phyloP scores from a whole-genome alignment of 2,797 vertebrate species.

The Danio aesculapii region DNA sequence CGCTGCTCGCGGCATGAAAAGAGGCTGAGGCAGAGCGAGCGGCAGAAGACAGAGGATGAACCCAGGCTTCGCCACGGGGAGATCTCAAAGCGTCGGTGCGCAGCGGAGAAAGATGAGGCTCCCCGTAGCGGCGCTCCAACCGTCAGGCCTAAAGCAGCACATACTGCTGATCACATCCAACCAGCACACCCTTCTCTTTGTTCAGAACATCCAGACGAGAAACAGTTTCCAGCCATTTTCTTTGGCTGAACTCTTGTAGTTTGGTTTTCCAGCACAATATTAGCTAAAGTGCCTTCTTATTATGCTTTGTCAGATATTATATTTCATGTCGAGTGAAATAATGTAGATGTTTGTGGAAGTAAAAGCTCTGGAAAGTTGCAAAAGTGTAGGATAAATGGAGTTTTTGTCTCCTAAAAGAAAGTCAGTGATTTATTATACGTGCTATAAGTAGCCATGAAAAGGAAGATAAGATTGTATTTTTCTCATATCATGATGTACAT shows the following conservation, averaged over 20 bases:
- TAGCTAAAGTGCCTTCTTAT: background rate
- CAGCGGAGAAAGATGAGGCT: conserved; percentile 66
- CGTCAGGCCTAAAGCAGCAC: conserved; percentile 50
- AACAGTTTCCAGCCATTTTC: conserved; percentile 16
- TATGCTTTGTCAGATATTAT: too few species aligned
- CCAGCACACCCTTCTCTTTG: conserved; percentile 9
- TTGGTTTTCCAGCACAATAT: background rate
- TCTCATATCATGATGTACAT: too few species aligned
- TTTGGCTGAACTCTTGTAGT: conserved; percentile 8
- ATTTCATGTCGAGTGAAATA: too few species aligned
- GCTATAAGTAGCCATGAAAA: too few species aligned
- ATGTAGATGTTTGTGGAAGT: too few species aligned
- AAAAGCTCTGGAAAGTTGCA: too few species aligned
- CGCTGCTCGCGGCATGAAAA: conserved; percentile 21
- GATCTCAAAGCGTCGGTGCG: conserved; percentile 65
- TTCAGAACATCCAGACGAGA: conserved; percentile 7
- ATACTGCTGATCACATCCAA: conserved; percentile 48
- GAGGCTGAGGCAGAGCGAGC: conserved; percentile 30
- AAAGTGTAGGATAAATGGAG: too few species aligned
- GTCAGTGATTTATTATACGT: too few species aligned
- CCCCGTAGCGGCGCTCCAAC: conserved; percentile 59
- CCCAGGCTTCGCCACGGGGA: conserved; percentile 60
- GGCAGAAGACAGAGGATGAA: conserved; percentile 62
- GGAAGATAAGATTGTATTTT: too few species aligned
- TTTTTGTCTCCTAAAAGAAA: too few species aligned